Evolutionary conservation across 2,113 vertebrate genomes (phyloP), one percentile per base, ranked within the genome.

Genomic region (Uropsilus gracilis): DNA sequence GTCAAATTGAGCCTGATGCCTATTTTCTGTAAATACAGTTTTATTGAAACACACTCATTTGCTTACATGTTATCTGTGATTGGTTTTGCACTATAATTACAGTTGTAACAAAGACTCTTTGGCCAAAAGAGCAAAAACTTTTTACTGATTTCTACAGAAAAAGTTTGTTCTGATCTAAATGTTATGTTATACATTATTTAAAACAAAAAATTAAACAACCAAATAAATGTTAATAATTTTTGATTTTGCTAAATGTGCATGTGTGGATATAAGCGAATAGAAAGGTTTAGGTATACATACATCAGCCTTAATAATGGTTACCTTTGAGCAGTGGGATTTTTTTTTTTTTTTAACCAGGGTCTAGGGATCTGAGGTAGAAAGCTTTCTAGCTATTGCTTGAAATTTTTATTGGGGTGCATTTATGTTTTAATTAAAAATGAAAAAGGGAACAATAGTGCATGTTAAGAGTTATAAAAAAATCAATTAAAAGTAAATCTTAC

Each of bases 391-490:
- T 90, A 94, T 83, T 50, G 8, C 69, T 46, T 89, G 57, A 89
- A 73, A 42, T 55, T 83, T 72, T 78, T 59, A 28, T 32, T 77
- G 39, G 30, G 59, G 6, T 87, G 30, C 44, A 76, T 92, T 86
- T 53, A 69, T 71, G 17, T 73, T 14, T 89, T 78, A 72, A 53
- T 91, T 88, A 86, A 84, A 69, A 78, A 78, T 18, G 34, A 71
- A 80, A 85, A 90, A 89, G 37, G 71, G 18, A 69, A 86, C 76
- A 8, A 61, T 89, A 6, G 6, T 86, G 30, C 3, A 55, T 46
- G 57, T 86, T 83, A 86, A 86, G 91, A 44, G 13, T 69, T 63
- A 2, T 12, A 34, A 91, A 82, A 89, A 91, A 89, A 78, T 89
- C n/a, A n/a, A 57, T 48, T 28, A 87, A 77, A n/a, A 63, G 46